These are phyloP conservation scores for Mycalesis mineus DNA, from an alignment of 2,888 invertebrate species.

Conservation along the genomic window DNA sequence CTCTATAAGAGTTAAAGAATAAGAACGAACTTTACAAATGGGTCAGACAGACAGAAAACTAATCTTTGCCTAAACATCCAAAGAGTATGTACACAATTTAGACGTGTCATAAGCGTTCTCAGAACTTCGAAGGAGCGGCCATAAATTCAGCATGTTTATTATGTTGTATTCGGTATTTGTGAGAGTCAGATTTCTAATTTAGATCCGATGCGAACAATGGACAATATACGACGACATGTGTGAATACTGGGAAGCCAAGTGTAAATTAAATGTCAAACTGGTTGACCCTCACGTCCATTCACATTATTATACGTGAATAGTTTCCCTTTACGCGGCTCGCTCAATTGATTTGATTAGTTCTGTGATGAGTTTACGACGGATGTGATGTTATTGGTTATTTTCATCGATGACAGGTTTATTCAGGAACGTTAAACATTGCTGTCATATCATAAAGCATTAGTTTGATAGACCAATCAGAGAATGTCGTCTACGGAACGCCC, in stretches of 20 bases:
- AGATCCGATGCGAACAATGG: slow-evolving; percentile 19
- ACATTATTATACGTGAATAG: slow-evolving; percentile 14
- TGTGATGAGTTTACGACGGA: background rate
- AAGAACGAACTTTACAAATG: no score
- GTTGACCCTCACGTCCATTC: slow-evolving; percentile 33
- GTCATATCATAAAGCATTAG: no score
- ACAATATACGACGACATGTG: slow-evolving; percentile 14
- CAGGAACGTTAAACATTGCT: no score
- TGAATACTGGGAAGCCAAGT: slow-evolving; percentile 10
- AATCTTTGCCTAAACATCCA: background rate
- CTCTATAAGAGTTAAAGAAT: no score
- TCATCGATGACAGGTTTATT: background rate
- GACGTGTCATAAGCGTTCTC: slow-evolving; percentile 7
- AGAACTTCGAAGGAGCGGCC: slow-evolving; percentile 12
- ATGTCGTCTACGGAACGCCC: no score
- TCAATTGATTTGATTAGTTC: background rate
- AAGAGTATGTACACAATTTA: slow-evolving; percentile 8
- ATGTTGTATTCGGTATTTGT: background rate
- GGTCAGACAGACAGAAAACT: background rate
- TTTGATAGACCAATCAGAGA: no score
- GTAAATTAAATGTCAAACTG: slow-evolving; percentile 30
- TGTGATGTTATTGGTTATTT: background rate
- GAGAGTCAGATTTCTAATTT: slow-evolving; percentile 23
- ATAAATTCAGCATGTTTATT: slow-evolving; percentile 19
- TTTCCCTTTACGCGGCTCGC: background rate